Evolutionary conservation across 1,140 invertebrate genomes (phyloP).

Genomic region (Drosophila arizonae): DNA sequence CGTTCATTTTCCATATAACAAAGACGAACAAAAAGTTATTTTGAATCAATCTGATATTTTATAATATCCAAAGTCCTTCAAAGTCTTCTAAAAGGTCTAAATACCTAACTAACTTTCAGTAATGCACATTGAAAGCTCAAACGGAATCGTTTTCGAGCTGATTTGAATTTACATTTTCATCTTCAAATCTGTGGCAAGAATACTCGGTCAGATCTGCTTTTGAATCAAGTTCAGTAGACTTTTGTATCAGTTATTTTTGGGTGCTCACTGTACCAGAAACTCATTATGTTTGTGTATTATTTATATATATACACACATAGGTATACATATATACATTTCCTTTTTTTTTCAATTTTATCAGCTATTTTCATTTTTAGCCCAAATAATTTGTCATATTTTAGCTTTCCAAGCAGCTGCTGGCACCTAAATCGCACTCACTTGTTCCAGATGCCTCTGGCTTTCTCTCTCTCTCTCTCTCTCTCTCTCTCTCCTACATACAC

Average conservation of each 20-base stretch:
- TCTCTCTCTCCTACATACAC: not conserved
- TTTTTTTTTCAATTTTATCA: constrained; percentile 8
- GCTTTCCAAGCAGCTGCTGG: constrained; percentile 26
- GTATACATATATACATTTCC: not conserved
- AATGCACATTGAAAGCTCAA: too few species aligned
- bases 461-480: not conserved
- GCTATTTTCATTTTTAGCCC: not conserved
- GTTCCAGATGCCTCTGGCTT: not conserved
- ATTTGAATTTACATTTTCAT: too few species aligned
- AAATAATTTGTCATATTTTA: constrained; percentile 16
- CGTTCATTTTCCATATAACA: too few species aligned
- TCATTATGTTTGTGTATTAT: constrained; percentile 1
- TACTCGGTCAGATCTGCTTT: not conserved
- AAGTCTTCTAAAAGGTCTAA: too few species aligned
- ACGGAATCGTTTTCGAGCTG: too few species aligned
- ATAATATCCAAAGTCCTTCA: too few species aligned
- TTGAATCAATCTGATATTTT: too few species aligned
- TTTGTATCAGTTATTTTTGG: not conserved
- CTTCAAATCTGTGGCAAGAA: too few species aligned
- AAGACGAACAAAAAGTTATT: too few species aligned
- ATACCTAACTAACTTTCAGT: too few species aligned
- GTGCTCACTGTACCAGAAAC: constrained; percentile 16
- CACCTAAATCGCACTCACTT: constrained; percentile 7
- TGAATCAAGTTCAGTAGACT: not conserved
- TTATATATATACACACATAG: not conserved